phyloP scores from a whole-genome alignment of 2,888 invertebrate species.

The Punctoribates punctum region DNA sequence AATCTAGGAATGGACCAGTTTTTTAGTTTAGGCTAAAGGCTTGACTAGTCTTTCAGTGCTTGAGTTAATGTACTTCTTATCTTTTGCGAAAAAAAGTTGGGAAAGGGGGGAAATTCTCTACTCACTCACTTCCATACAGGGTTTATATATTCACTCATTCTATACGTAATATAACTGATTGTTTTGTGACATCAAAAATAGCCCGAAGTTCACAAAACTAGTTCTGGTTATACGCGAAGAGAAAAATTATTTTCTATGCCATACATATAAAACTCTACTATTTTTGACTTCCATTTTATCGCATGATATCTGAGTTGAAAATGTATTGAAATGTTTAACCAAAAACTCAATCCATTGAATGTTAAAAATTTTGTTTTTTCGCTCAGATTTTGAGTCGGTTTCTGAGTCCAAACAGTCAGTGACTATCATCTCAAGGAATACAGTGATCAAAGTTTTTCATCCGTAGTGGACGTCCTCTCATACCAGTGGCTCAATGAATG shows the following conservation, averaged over 20 bases:
- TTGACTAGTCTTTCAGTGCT: conserved; percentile 21
- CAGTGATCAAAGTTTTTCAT: background rate
- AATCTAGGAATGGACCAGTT: conserved; percentile 18
- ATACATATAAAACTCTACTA: too few relatives aligned
- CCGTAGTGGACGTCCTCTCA: background rate
- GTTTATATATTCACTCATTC: background rate
- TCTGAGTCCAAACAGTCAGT: too few relatives aligned
- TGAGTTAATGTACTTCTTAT: conserved; percentile 12
- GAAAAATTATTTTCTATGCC: background rate
- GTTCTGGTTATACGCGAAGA: conserved; percentile 3
- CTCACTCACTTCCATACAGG: background rate
- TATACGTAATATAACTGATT: conserved; percentile 13
- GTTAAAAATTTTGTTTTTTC: too few relatives aligned
- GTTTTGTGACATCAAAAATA: conserved; percentile 31
- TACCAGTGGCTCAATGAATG: background rate
- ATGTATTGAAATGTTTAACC: too few relatives aligned
- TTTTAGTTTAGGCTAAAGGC: conserved; percentile 8
- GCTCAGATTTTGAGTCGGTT: too few relatives aligned
- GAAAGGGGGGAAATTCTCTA: background rate
- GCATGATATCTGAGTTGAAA: too few relatives aligned
- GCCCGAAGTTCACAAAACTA: conserved; percentile 36
- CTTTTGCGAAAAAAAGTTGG: background rate
- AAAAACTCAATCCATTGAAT: too few relatives aligned
- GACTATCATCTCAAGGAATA: too few relatives aligned
- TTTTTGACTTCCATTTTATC: too few relatives aligned